Evolutionary conservation across 2,113 vertebrate species (phyloP), one percentile per base, ranked within the genome.

Genomic region (Muscicapa adusta): DNA sequence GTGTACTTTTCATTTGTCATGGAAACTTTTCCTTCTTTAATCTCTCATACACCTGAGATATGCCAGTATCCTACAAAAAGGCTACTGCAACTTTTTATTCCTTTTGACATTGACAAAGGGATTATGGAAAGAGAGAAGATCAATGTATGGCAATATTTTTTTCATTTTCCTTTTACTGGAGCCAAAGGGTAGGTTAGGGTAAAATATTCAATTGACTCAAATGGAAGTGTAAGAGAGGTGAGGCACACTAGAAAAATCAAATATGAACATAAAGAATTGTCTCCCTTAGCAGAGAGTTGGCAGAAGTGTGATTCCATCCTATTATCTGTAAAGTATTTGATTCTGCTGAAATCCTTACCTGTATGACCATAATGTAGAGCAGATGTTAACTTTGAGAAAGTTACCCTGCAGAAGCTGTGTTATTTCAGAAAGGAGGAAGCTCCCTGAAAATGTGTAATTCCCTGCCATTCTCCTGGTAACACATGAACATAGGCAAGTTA

Each of bases 171-270:
- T 63, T 91, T 78, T 81, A 85, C 34, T 91, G n/a, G n/a, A 85
- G n/a, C 23, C 40, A 91, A 92, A 94, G 34, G 17, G 29, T 78
- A 81, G 16, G 57, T 75, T 85, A 85, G 23, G 57, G 57, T 81
- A 89, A 94, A 92, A 91, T 81, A 92, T 89, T 92, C 73, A 77
- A 33, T 56, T 93, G 70, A 91, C 73, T 92, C n/a, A 86, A 92
- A 93, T 54, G 13, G 16, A 92, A 92, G 25, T 31, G 29, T 68
- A 70, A 87, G 40, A 75, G 53, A 85, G 31, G 42, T 81, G 45
- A 89, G 48, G 26, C 14, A 72, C 25, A 6, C 24, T 91, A 58
- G 25, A 72, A 94, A 88, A 88, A 86, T 86, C 73, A 95, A 95
- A 91, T 61, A 71, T 10, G 79, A 92, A 56, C 58, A 91, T 19